Evolutionary conservation across 2,113 vertebrate species (phyloP).

Genomic region (Tichodroma muraria): DNA sequence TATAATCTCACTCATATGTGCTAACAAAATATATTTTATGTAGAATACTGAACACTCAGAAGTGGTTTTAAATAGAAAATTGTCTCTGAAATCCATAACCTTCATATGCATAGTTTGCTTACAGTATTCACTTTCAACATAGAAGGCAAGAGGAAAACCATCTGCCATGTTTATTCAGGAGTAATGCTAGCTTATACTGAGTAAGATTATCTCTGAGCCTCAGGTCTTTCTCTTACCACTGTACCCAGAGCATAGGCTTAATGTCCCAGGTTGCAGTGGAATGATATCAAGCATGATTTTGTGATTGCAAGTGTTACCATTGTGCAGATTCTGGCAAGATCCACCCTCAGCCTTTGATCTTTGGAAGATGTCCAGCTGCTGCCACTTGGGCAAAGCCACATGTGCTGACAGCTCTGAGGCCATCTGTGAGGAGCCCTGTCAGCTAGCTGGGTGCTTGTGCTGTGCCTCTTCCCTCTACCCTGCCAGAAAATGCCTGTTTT

Average conservation of each 20-base stretch:
- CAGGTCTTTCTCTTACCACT: neutral
- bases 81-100: neutral
- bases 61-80: neutral
- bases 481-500: neutral
- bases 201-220: neutral
- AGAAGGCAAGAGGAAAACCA: neutral
- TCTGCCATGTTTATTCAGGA: neutral
- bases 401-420: neutral
- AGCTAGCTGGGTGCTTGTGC: neutral
- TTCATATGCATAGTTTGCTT: neutral
- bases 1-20: neutral
- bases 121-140: neutral
- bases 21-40: neutral
- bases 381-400: accelerated
- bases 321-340: neutral
- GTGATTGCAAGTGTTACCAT: neutral
- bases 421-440: neutral
- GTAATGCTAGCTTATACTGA: neutral
- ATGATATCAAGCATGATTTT: neutral
- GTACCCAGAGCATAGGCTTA: neutral
- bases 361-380: neutral
- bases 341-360: neutral
- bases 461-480: neutral
- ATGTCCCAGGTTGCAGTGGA: neutral
- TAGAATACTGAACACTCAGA: neutral